Evolutionary conservation across 2,888 invertebrate species (phyloP), one percentile per base, ranked within the genome.

Genomic region (Carcina quercana): DNA sequence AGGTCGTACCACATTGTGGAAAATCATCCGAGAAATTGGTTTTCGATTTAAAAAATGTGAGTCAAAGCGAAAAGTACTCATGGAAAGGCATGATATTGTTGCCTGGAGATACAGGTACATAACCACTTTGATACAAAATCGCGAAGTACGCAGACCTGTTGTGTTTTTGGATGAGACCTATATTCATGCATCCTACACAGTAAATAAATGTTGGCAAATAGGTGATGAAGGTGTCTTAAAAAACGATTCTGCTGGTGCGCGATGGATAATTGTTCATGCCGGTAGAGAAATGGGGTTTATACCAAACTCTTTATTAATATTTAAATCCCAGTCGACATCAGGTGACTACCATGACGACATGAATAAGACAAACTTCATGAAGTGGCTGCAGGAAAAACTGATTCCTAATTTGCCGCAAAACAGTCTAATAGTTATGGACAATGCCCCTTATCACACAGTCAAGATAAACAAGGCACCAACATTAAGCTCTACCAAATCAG

Each of bases 131-230:
- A 22, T 10, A 11, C 10, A 22, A 13, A 40, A 40, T 22, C 13
- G 43, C 17, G 19, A 38, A 15, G 27, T 37, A 21, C 34, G 38
- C 12, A 17, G 25, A 32, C 34, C 39, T 21, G 43, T 50, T n/a
- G 40, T 51, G 26, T 50, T 48, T 37, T 30, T 51, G n/a, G 50
- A 53, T 43, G 51, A 53, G 28, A 53, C 47, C 27, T 50, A 53
- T 47, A 27, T 50, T 13, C 49, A 53, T 27, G 25, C 28, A 3
- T 43, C 40, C 2, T 45, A 43, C 25, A 47, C 42, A 30, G 13
- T 44, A 11, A 41, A 34, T 12, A 47, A 40, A 38, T 48, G 46
- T 31, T 48, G 50, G 47, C 44, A 51, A 17, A n/a, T n/a, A n/a
- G 25, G 29, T 7, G 28, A 39, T 27, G 7, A 8, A 3, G 15